These are phyloP conservation scores for Phainopepla nitens DNA, from an alignment of 2,113 vertebrate species.

Conservation along the genomic window DNA sequence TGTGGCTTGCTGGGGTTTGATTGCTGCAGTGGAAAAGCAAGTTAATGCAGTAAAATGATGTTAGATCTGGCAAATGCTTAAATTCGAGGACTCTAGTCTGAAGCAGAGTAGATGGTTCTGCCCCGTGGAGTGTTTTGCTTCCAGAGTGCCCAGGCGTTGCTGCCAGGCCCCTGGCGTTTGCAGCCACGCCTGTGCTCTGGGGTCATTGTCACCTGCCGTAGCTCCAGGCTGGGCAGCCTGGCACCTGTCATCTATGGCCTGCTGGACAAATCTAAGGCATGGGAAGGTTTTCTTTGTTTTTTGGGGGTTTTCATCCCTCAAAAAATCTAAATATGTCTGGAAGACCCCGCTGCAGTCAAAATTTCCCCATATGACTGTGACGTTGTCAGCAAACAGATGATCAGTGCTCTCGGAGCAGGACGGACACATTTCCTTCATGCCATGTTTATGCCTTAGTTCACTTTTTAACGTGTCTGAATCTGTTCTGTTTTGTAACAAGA, in stretches of 20 bases:
- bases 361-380: neutral
- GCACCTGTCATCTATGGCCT: neutral
- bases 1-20: neutral
- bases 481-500: neutral
- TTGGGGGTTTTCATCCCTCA: neutral
- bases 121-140: neutral
- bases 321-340: rapidly evolving
- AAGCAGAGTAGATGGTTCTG: neutral
- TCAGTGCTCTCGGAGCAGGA: neutral
- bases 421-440: neutral
- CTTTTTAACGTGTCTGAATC: neutral
- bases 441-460: neutral
- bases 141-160: neutral
- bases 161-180: neutral
- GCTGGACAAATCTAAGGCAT: neutral
- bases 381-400: neutral
- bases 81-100: neutral
- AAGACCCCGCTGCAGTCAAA: neutral
- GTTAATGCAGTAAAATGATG: neutral
- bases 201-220: rapidly evolving
- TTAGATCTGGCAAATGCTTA: neutral
- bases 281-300: neutral
- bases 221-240: neutral
- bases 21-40: neutral
- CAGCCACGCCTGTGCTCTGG: neutral